Evolutionary conservation across 1,140 invertebrate genomes (phyloP), one percentile per base, ranked within the genome.

Genomic region (Drosophila burlai): DNA sequence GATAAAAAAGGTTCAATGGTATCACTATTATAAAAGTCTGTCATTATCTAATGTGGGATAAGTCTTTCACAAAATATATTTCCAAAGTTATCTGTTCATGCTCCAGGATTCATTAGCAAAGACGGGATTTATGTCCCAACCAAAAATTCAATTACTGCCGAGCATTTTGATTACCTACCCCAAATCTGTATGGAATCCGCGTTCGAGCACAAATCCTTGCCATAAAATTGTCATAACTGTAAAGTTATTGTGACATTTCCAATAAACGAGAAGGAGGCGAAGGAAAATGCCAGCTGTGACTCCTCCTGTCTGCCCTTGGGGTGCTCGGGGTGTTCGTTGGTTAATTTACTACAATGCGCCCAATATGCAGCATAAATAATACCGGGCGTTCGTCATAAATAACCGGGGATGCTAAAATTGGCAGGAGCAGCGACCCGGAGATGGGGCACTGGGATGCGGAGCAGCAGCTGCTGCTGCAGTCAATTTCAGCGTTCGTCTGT

Each of bases 341-440:
- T 81, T 90, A 90, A 90, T 87, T 90, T 90, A 87, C 62, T 84
- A 81, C 78, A 90, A 81, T 79, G 52, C 77, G 78, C 68, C 85
- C 73, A 85, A 79, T 90, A 85, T 89, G 86, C 81, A 85, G 79
- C 81, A 89, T 89, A 89, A 89, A 89, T 89, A 89, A 89, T 90
- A 86, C 69, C 81, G 46, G 68, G 79, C 65, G 76, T 67, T 80
- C 64, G 85, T 85, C 79, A 89, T 89, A 89, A 89, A 89, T 89
- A 90, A 90, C 85, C 66, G 42, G 59, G 72, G 46, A 61, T 80
- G 78, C 46, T 74, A 74, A 73, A 74, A 74, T 61, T 74, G 71
- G 55, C 71, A 73, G 55, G 26, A 50, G 54, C 60, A 18, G 21
- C 55, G 36, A 60, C 24, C 29, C 43, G 49, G 49, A 46, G 67